Conservation (phyloP, 2,113 vertebrate species). For the Aspiorhynchus laticeps region DNA sequence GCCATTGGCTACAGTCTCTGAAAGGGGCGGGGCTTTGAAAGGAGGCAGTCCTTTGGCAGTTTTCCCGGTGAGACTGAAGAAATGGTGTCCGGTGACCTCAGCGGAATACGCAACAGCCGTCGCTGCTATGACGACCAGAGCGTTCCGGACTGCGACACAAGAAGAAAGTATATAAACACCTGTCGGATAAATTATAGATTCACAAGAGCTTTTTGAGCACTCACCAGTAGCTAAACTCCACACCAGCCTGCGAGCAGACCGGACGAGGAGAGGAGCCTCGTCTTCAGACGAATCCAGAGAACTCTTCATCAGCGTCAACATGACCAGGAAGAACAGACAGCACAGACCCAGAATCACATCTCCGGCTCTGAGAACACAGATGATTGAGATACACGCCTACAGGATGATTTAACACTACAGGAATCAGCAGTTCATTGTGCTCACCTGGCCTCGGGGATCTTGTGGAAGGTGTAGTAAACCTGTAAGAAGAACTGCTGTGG, state of each 20-base stretch:
- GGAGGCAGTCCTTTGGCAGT: constrained; percentile 82
- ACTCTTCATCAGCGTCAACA: constrained; percentile 80
- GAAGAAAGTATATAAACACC: not conserved
- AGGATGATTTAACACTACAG: not conserved
- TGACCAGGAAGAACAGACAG: constrained; percentile 78
- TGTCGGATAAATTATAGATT: not conserved
- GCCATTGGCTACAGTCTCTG: constrained; percentile 76
- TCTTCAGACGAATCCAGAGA: constrained; percentile 57
- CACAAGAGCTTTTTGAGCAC: not conserved
- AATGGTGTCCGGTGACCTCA: constrained; percentile 74
- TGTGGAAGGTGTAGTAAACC: constrained; percentile 85
- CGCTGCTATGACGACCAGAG: constrained; percentile 86
- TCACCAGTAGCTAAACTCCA: constrained; percentile 84
- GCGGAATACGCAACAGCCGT: constrained; percentile 86
- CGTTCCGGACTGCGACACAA: constrained; percentile 81
- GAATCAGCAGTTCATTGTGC: not conserved
- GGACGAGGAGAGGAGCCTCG: constrained; percentile 43
- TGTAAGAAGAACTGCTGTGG: constrained; percentile 88
- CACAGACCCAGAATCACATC: constrained; percentile 83
- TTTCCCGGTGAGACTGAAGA: constrained; percentile 85
- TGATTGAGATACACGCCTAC: not conserved
- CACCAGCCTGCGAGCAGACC: constrained; percentile 75
- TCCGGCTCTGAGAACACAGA: constrained; percentile 70
- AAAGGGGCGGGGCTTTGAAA: constrained; percentile 77
- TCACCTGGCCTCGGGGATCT: constrained; percentile 83